A percentile compares a stretch with the other conserved stretches of the same genome.
These are phyloP conservation scores for Parnassius apollo DNA, from an alignment of 2,888 invertebrate species.

Conservation along the genomic window DNA sequence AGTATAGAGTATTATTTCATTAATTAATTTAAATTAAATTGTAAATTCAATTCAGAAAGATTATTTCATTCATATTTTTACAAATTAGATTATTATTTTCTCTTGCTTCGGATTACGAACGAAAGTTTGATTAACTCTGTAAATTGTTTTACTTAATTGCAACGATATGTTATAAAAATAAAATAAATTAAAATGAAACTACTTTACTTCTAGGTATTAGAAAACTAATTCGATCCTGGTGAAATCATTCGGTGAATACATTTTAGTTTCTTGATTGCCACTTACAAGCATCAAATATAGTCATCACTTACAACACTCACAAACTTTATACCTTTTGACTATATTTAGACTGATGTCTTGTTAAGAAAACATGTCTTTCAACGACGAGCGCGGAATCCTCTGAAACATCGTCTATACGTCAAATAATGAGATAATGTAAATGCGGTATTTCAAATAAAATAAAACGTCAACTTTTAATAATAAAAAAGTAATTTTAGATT, in stretches of 20 bases:
- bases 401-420: constrained; percentile 16
- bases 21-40: no score
- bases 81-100: no score
- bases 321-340: constrained; percentile 22
- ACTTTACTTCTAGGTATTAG: no score
- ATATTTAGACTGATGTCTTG: constrained; percentile 25
- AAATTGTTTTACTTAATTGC: no score
- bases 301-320: constrained; percentile 1
- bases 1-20: no score
- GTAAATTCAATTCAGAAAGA: no score
- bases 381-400: constrained; percentile 13
- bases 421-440: constrained; percentile 14
- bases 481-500: neutral
- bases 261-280: constrained; percentile 1
- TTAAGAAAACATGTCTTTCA: constrained; percentile 24
- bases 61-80: no score
- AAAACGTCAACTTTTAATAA: neutral
- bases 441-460: constrained; percentile 10
- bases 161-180: no score
- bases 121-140: no score
- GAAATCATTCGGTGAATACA: neutral
- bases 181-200: no score
- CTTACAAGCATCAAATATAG: constrained; percentile 7
- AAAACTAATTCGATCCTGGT: no score
- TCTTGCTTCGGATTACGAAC: no score